Evolutionary conservation across 1,140 invertebrate genomes (phyloP), one percentile per base, ranked within the genome.

Genomic region (Maniola jurtina): DNA sequence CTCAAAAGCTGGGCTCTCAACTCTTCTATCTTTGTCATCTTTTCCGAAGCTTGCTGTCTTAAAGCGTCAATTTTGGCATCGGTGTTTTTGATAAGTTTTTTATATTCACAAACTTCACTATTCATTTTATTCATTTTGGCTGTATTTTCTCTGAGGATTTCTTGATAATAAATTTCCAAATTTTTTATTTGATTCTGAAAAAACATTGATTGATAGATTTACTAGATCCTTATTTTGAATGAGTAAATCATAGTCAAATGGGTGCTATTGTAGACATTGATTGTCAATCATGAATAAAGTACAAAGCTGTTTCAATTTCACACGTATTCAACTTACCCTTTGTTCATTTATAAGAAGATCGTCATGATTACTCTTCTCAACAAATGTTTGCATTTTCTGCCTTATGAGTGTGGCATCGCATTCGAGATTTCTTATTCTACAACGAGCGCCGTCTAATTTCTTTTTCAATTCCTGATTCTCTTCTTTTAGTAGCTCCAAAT

Each of bases 321-420:
- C 15, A 25, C 13, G 14, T n/a, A 8, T 48, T 6, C 14, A 52
- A 55, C 73, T 75, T 72, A 93, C 93, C 36, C 90, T 90, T 62
- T 94, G 86, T 57, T 91, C 90, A 50, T 91, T 89, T 47, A 94
- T 92, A 5, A 93, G 72, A 66, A 92, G 80, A 77, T 93, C 91
- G 64, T 94, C 93, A 61, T 92, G 87, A 52, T 84, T 87, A 73
- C 89, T 92, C 71, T 94, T 93, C 50, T 93, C 92, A 5, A 91
- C 80, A 47, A 93, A 80, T 9, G 92, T 88, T 36, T 88, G 84
- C 64, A 93, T 86, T 69, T 92, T 92, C 25, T 86, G 84, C 69
- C 91, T 91, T 2, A 92, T 71, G 0, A 70, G 73, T 4, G 76
- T 84, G 2, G 88, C 68, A 63, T 94, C 93, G 55, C 90, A 91